Conservation (phyloP, 2,888 invertebrate genomes). For the Megastigmus dorsalis region DNA sequence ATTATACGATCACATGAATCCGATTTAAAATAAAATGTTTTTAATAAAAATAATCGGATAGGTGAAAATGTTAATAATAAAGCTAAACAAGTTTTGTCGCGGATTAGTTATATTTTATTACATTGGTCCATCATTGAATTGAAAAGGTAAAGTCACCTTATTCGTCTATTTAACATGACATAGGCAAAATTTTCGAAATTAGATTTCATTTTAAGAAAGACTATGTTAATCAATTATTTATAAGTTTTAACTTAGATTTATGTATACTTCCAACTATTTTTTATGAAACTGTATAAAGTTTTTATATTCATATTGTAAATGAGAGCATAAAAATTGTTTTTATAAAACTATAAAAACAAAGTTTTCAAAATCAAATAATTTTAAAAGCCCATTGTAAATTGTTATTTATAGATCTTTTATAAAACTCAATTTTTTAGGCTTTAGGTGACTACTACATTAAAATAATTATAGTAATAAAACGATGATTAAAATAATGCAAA, state of each 20-base stretch:
- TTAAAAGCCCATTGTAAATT: conserved; percentile 23
- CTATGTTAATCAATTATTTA: conserved; percentile 19
- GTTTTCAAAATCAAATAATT: background rate
- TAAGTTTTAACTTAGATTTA: conserved; percentile 15
- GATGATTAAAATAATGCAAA: conserved; percentile 12
- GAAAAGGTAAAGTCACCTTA: conserved; percentile 4
- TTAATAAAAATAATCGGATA: conserved; percentile 28
- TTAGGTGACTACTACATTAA: conserved; percentile 29
- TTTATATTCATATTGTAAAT: conserved; percentile 29
- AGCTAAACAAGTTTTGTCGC: background rate
- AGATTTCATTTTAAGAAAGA: conserved; percentile 12
- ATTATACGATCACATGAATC: conserved; percentile 9
- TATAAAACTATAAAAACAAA: conserved; percentile 17
- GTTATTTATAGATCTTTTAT: conserved; percentile 19
- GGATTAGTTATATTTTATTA: conserved; percentile 13
- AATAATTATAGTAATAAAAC: conserved; percentile 21
- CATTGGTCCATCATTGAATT: conserved; percentile 4
- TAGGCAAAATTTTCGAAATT: conserved; percentile 27
- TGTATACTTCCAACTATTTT: background rate
- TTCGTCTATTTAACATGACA: conserved; percentile 23
- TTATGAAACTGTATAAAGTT: conserved; percentile 32
- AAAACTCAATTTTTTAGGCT: conserved; percentile 11
- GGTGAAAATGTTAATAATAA: conserved; percentile 10
- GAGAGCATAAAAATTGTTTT: conserved; percentile 7
- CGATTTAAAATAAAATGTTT: conserved; percentile 22